Evolutionary conservation across 2,113 vertebrate genomes (phyloP), one percentile per base, ranked within the genome.

Genomic region (Isichthys henryi): DNA sequence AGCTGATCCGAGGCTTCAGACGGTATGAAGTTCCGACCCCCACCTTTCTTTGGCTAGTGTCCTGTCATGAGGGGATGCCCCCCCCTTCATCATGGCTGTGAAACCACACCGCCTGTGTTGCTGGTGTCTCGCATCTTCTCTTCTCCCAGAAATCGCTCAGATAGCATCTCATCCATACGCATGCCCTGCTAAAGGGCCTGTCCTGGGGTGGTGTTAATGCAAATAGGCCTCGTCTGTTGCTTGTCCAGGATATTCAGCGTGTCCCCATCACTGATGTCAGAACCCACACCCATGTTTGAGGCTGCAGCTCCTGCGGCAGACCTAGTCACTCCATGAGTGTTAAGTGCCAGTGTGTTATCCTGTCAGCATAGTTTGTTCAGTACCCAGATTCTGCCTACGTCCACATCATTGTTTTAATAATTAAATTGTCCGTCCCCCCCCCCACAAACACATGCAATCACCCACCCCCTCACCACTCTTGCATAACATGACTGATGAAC

Each of bases 371-470:
- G 93, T 91, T 90, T 93, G 90, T 88, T 93, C 31, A 39, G 88
- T 91, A 93, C 93, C 92, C 93, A 93, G 93, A 92, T 92, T 92
- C 93, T 94, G 94, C 95, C 94, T 94, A 89, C 94, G 92, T 92
- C 94, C 94, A 95, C 95, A 94, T 95, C 95, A 95, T 95, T 95
- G 95, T 96, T 96, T 95, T 95, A 95, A 95, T 96, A 94, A 95
- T 95, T 95, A 95, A 94, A 94, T 93, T 91, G 91, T 10, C 1
- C 46, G 91, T 10, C 1, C 46, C 46, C 10, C 13, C 10, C 49
- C 6, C 7, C 49, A 50, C 11, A 50, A 11, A 50, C 49, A 50
- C 2, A 50, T 50, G 49, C 89, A 90, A 91, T 88, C 39, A 17
- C 82, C 89, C 88, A 82, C 87, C 21, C 89, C 88, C 89, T 91